Evolutionary conservation across 2,888 invertebrate genomes (phyloP), one percentile per base, ranked within the genome.

Genomic region (Ennomos erosarius): DNA sequence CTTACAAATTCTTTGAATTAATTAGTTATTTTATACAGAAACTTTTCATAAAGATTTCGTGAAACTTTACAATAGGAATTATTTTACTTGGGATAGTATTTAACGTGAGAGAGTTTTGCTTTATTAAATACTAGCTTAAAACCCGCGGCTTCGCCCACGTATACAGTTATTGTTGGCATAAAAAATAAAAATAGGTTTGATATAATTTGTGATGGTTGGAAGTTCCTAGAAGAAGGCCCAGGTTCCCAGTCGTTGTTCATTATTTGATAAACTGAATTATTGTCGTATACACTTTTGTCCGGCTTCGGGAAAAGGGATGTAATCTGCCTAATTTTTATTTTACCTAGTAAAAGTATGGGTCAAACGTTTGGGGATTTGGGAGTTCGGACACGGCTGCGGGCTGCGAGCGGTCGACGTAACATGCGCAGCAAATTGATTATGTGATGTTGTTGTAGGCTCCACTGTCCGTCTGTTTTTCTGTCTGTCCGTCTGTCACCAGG

Each of bases 261-360:
- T 11, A 44, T 37, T 3, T 11, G 38, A 48, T 6, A 48, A 38
- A 26, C n/a, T 38, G n/a, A 38, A 37, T 16, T 13, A 13, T 38
- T 48, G 48, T 38, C 9, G 26, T 48, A 9, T 26, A 38, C 11
- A 38, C 38, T 11, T 9, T 46, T 13, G 13, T 11, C 26, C 38
- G 9, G 38, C 38, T 48, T 26, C 48, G 38, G 11, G 50, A 36
- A 10, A 52, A 37, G 40, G 54, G 63, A 50, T 62, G 49, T 50
- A 55, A 60, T 48, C 26, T 48, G 45, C 45, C 43, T 64, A 62
- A 63, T 64, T 60, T 63, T 62, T 53, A 67, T 67, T 65, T 61
- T 56, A 42, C 56, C 40, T 55, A 26, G 0, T 26, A 45, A 55
- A 59, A 45, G 35, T n/a, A 39, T 48, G 56, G 58, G 62, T 62